Evolutionary conservation across 2,797 vertebrate genomes (phyloP).

Genomic region (Hipposideros larvatus): DNA sequence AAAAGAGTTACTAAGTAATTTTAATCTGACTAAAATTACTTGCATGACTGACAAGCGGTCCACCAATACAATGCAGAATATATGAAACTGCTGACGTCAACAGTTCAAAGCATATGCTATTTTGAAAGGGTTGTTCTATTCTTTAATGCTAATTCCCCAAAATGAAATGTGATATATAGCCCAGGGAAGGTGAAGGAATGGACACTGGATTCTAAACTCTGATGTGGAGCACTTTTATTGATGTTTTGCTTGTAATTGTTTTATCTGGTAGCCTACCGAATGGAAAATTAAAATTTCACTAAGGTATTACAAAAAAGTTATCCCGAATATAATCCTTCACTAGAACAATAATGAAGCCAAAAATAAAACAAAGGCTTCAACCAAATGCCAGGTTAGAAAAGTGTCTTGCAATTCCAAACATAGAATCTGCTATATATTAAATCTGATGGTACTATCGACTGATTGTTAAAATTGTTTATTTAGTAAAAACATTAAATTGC

Average conservation of each 20-base stretch:
- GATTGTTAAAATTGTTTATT: constrained; percentile 24
- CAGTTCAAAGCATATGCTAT: neutral
- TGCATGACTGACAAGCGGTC: neutral
- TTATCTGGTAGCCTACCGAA: constrained; percentile 7
- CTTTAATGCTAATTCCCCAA: neutral
- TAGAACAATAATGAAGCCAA: neutral
- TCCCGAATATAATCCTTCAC: neutral
- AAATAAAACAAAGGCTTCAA: constrained; percentile 46
- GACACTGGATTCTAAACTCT: neutral
- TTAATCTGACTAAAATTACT: neutral
- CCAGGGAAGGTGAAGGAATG: neutral
- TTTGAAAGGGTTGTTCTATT: neutral
- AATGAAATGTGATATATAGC: neutral
- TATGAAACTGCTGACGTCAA: neutral
- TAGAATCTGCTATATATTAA: neutral
- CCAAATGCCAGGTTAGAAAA: constrained; percentile 22
- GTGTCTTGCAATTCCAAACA: neutral
- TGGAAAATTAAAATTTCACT: constrained; percentile 37
- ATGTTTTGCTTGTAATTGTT: neutral
- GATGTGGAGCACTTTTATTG: neutral
- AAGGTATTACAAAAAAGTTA: neutral
- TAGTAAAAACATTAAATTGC: neutral
- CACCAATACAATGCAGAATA: neutral
- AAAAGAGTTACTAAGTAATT: neutral
- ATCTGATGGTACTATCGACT: neutral